Evolutionary conservation across 2,113 vertebrate species (phyloP), one percentile per base, ranked within the genome.

Genomic region (Ammodytes marinus): DNA sequence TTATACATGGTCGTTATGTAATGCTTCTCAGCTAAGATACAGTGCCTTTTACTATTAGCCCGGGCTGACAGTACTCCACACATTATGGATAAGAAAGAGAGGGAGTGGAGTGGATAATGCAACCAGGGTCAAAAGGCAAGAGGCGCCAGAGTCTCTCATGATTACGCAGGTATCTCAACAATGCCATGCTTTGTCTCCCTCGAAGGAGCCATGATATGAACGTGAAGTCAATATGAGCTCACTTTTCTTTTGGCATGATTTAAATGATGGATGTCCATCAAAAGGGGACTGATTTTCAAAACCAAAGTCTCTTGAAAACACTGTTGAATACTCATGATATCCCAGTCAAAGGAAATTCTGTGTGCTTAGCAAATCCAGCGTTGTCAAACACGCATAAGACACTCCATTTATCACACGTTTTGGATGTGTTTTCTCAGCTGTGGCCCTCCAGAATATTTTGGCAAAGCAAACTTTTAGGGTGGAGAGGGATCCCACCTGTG

Each of bases 371-470:
- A 82, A 89, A 90, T 90, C 80, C 42, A 45, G 58, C 0, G 83
- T 81, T 74, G 87, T 92, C 91, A 86, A 83, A 80, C 68, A 40
- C 17, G 49, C 39, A 4, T 35, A 55, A 86, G 73, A 86, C 84
- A 85, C 88, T 81, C 87, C 42, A 88, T 91, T 58, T 40, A 61
- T 93, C 87, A 85, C 19, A 10, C 35, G 54, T 27, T 27, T 82
- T 79, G 69, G 82, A 87, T 74, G 80, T 94, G 93, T 94, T 94
- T 89, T 93, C 76, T 83, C 93, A 95, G 94, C 93, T 94, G 94
- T 15, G 80, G 87, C 84, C 27, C 85, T 75, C 57, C 55, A 53
- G 83, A 92, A 88, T 75, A 77, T 89, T 85, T 80, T 67, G 80
- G 77, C 89, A 90, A 88, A 91, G 89, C 89, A 82, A 86, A 87